phyloP scores from a whole-genome alignment of 2,888 invertebrate genomes.

The Hypsopygia costalis region DNA sequence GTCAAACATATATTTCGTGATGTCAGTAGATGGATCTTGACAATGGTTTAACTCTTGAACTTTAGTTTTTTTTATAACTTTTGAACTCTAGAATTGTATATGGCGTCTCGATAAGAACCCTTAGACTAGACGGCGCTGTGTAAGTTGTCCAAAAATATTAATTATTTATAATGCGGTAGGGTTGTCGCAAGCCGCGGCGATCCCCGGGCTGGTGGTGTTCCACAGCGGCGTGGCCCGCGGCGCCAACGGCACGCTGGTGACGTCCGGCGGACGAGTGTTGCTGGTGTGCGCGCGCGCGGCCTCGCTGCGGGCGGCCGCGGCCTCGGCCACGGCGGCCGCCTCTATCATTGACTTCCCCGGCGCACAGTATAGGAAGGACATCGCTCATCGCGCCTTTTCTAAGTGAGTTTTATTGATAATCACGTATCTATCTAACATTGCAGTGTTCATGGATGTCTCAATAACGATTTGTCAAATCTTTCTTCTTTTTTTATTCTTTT shows the following conservation, averaged over 20 bases:
- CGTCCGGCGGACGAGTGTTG: slow-evolving; percentile 95
- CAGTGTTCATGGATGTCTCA: too few species aligned
- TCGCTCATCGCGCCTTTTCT: slow-evolving; percentile 92
- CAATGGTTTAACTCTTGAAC: too few species aligned
- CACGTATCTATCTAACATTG: too few species aligned
- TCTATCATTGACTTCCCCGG: slow-evolving; percentile 90
- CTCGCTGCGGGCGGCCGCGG: slow-evolving; percentile 86
- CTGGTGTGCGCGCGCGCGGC: slow-evolving; percentile 86
- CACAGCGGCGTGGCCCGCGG: slow-evolving; percentile 91
- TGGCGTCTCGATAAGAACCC: too few species aligned
- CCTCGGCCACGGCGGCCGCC: slow-evolving; percentile 86
- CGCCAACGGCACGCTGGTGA: slow-evolving; percentile 82
- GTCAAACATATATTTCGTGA: too few species aligned
- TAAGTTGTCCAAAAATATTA: too few species aligned
- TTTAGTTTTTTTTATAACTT: too few species aligned
- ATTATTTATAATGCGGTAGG: slow-evolving; percentile 69
- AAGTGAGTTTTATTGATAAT: slow-evolving; percentile 85
- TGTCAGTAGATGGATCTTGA: too few species aligned
- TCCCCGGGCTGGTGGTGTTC: slow-evolving; percentile 84
- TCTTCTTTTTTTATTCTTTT: too few species aligned
- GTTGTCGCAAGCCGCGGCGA: slow-evolving; percentile 73
- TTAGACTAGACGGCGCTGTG: too few species aligned
- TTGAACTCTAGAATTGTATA: too few species aligned
- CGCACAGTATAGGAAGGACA: slow-evolving; percentile 92
- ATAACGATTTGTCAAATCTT: too few species aligned